Evolutionary conservation across 2,113 vertebrate species (phyloP), one percentile per base, ranked within the genome.

Genomic region (Willisornis vidua): DNA sequence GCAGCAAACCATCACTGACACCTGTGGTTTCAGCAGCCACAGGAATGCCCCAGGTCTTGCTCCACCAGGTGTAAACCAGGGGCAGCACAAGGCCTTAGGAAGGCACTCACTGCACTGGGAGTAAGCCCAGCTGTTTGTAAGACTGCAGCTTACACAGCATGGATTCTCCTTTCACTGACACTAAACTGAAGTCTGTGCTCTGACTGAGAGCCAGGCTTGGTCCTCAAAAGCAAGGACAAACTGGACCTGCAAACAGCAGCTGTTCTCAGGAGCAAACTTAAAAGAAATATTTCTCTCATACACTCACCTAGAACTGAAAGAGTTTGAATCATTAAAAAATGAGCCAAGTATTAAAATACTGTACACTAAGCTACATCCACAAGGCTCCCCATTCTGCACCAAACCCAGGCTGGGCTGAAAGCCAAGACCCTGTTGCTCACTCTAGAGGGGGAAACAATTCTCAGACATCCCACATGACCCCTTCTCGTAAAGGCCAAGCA

Each of bases 311-410:
- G 22, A 66, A 45, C 26, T 58, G 52, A 65, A 66, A 39, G 67
- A 9, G 22, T 49, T 3, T 22, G 14, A 41, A 66, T 52, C n/a
- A 48, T 14, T 46, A 62, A 19, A 54, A 61, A 43, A 59, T 59
- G n/a, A 25, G 23, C n/a, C n/a, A 59, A 81, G 29, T n/a, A 54
- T n/a, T 57, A 39, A 39, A 68, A 82, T 23, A 22, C 0, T 0
- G 15, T 24, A 52, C 0, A 2, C 55, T 45, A 37, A 65, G 37
- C 83, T 63, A n/a, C 0, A 1, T 9, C 33, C 51, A 25, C 24
- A 63, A 31, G 20, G 37, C 59, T 73, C 22, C 4, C 14, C 28
- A 35, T 23, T 51, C 66, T 45, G 28, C 71, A 76, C 24, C 67
- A 45, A 28, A 33, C 52, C 33, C 1, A 1, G 22, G 41, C 72